phyloP scores from a whole-genome alignment of 2,888 invertebrate genomes.

The Boloria selene region DNA sequence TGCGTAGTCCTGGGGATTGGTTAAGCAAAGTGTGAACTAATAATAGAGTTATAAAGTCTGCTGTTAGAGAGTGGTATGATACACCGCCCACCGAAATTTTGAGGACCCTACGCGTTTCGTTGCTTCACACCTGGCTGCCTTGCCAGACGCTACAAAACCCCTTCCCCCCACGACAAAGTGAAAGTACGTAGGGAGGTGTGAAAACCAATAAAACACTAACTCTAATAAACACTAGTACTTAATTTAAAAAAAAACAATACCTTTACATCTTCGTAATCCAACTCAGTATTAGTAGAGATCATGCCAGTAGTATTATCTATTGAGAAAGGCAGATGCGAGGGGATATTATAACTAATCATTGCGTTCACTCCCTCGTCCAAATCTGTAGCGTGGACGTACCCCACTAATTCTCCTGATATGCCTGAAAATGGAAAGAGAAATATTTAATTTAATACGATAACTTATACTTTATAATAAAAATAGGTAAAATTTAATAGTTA shows the following conservation, averaged over 20 bases:
- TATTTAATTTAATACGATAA: background rate
- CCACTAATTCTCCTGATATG: conserved; percentile 83
- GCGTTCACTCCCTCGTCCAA: conserved; percentile 94
- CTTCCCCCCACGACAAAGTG: no score
- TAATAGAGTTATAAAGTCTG: no score
- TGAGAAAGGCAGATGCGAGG: conserved; percentile 88
- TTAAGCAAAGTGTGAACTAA: no score
- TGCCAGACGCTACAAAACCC: no score
- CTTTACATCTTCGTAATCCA: conserved; percentile 92
- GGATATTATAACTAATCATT: conserved; percentile 89
- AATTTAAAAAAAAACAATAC: conserved; percentile 63
- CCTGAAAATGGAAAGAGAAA: conserved; percentile 51
- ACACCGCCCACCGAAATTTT: no score
- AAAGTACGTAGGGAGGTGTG: no score
- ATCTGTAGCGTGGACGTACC: conserved; percentile 92
- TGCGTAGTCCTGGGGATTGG: conserved; percentile 83
- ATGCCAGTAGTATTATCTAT: conserved; percentile 91
- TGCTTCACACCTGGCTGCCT: no score
- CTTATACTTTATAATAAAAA: no score
- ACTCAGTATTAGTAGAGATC: conserved; percentile 86
- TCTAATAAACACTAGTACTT: background rate
- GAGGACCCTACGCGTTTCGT: no score
- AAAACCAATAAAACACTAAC: no score
- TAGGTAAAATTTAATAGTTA: no score
- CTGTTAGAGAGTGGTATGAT: no score